phyloP scores from a whole-genome alignment of 2,797 vertebrate genomes.

The Clarias pachynema region DNA sequence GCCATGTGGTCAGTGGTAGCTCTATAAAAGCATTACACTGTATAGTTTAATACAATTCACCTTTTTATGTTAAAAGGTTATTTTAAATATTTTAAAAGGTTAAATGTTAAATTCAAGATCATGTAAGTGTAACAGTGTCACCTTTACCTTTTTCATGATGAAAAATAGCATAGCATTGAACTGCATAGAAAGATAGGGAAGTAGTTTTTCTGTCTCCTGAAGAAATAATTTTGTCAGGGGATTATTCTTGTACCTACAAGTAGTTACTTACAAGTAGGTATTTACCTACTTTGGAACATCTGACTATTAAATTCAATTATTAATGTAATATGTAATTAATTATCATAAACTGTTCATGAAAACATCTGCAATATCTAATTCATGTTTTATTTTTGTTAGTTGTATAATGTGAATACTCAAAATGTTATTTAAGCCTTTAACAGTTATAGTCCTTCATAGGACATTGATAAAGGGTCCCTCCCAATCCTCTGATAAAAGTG shows the following conservation, averaged over 20 bases:
- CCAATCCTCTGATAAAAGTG: background rate
- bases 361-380: background rate
- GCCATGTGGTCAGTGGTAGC: background rate
- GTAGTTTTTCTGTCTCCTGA: background rate
- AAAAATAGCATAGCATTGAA: background rate
- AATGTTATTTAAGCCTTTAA: background rate
- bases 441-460: background rate
- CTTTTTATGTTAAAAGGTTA: background rate
- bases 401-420: background rate
- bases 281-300: background rate
- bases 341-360: background rate
- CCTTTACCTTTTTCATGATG: background rate
- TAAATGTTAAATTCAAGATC: background rate
- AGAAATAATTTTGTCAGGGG: background rate
- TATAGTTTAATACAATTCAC: background rate
- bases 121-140: background rate
- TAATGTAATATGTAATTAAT: background rate
- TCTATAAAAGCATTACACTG: background rate
- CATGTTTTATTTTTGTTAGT: background rate
- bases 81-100: too few species aligned
- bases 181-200: too few species aligned
- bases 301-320: background rate
- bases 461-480: background rate
- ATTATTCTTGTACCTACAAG: background rate
- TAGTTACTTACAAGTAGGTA: background rate